Evolutionary conservation across 2,888 invertebrate genomes (phyloP), one percentile per base, ranked within the genome.

Genomic region (Neoaliturus tenellus): DNA sequence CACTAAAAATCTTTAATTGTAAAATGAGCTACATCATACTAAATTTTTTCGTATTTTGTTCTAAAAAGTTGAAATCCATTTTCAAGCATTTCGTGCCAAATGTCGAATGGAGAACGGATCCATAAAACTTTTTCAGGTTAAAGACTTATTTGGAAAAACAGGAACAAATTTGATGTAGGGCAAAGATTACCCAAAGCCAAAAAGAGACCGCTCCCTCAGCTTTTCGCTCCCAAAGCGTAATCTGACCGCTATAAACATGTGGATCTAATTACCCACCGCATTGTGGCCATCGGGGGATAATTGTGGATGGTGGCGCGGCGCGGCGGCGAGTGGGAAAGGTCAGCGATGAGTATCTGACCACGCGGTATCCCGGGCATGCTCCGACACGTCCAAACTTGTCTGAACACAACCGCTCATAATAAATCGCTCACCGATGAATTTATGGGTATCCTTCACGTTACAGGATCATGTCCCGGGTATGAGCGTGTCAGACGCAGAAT

Each of bases 341-440:
- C 62, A 62, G 31, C 62, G 62, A 62, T 62, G 62, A 31, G 31
- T 62, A 62, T 62, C 62, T 28, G 62, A 28, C 14, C 62, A 62
- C 62, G 62, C 62, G 62, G 62, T 62, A 62, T 62, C 62, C 62
- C 62, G 28, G 31, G 28, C 28, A 62, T 62, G 62, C 62, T 14
- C 62, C 31, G 62, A 62, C 62, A 62, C 55, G 55, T 55, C 23
- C 55, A 17, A 25, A 55, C 55, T 28, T 62, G 62, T 31, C 51
- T 23, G 51, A 51, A 51, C 23, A 51, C 23, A 62, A 62, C 28
- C 25, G 12, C 62, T 31, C 31, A 62, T 62, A 62, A 62, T 62
- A 62, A 62, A 62, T 62, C 62, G 62, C 62, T 62, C 55, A 55
- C 23, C 55, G 62, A 62, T 31, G 62, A 62, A 62, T 62, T 62